Base-by-base conservation (phyloP, 2,888 invertebrate species). In the Cybosia mesomella region DNA sequence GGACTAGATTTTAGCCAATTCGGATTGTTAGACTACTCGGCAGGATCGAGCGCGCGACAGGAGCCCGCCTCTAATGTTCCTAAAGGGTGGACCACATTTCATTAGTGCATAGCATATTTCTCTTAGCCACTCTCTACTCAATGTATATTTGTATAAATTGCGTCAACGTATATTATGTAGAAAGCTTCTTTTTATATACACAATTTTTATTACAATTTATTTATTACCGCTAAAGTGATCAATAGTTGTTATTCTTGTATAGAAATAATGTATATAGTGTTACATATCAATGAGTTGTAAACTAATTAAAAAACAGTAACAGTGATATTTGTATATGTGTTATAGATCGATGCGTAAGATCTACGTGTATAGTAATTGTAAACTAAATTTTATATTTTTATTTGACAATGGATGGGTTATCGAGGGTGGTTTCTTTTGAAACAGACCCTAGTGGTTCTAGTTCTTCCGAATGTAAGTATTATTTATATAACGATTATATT, bases 1-100 rank as follows among this genome's bases (percentile, higher is more conserved):
- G 97, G 97, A 66, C 91, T 97, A 77, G 96, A 97, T 89, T 97
- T 97, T 76, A 94, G 94, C 75, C 90, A 90, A 72, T 94, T 92
- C 74, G 91, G 90, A 53, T 79, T 94, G 86, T 93, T 96, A 77
- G 96, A 95, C 74, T 92, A 95, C 73, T 85, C 91, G 60, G 83
- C 89, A 18, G 78, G 87, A n/a, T 84, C 90, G 43, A 89, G 87
- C 72, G 71, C 84, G 15, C 82, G 81, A 49, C 82, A 83, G 39
- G 90, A 90, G n/a, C 63, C 87, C 13, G 75, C 86, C 18, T 74
- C 89, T 18, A 81, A 73, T 54, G 89, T 91, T 64, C 94, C 91
- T 15, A 92, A 90, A 74, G 93, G 92, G 36, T 94, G 94, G 94
- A 92, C 94, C 58, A 94, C 93, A 0, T 94, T 94, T 71, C 92